Base-by-base conservation (phyloP, 2,888 invertebrate species). In the Apotomis betuletana region DNA sequence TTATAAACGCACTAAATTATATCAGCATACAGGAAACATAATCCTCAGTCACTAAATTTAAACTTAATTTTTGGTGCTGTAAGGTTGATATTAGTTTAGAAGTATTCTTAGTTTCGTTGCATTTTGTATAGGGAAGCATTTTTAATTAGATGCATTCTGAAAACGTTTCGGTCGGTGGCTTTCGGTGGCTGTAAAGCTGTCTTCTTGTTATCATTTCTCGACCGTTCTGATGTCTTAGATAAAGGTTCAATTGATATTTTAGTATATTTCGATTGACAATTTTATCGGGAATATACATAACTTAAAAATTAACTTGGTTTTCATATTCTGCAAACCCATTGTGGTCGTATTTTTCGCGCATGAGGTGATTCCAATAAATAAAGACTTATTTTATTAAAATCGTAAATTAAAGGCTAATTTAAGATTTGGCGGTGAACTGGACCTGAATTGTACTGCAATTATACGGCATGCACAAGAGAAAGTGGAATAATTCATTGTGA, bases 1-100 rank as follows among this genome's bases (percentile, higher is more conserved):
- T 60, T 70, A 67, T 67, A 71, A 60, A 71, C 70, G 57, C 67
- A 44, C 44, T 59, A 64, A 58, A 64, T 46, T 55, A 70, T 67
- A 71, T 71, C 59, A 54, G 59, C 36, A 67, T 51, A 71, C 70
- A 65, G 59, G 65, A 61, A 71, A 71, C 13, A 49, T 57, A 9
- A 9, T 8, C 4, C 12, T 3, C 0, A 0, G 27, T 2, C n/a
- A 3, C 36, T 13, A 61, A 49, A 49, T 5, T 61, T 36, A 38
- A 67, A 60, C 15, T 57, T 71, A 67, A n/a, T 8, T 3, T 9
- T 5, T 10, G 15, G 41, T 0, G 27, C 0, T 0, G 13, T n/a
- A 61, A 15, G 61, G 49, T 55, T 12, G 64, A 36, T 10, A 49
- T 55, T 67, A 9, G 52, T 5, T 9, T 3, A 4, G 27, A 6